These are phyloP conservation scores for Diadumene lineata DNA, from an alignment of 92 coral and sea anemone species.

Conservation along the genomic window DNA sequence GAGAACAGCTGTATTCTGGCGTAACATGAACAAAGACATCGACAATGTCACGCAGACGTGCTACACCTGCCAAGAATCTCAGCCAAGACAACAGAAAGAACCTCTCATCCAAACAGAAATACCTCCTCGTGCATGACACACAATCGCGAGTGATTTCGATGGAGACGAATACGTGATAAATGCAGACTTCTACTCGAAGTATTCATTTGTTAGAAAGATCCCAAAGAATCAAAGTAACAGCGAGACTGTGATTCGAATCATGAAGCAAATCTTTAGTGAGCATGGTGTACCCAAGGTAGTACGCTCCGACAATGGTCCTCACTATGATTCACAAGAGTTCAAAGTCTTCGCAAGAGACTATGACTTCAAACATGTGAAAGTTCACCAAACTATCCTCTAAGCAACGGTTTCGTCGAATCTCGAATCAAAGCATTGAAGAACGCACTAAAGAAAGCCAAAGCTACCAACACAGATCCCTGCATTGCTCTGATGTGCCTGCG, in stretches of 20 bases:
- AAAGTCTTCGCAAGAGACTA: background rate
- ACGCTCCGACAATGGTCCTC: background rate
- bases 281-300: background rate
- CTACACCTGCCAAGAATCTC: slow-evolving; percentile 39
- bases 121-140: slow-evolving; percentile 3
- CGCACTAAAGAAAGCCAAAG: background rate
- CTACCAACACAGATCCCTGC: too few relatives aligned
- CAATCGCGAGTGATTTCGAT: background rate
- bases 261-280: background rate
- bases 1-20: slow-evolving; percentile 45
- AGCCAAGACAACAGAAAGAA: background rate
- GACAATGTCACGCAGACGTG: slow-evolving; percentile 36
- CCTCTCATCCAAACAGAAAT: background rate
- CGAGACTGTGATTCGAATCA: background rate
- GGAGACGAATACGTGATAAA: background rate
- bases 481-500: too few relatives aligned
- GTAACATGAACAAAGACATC: slow-evolving; percentile 48
- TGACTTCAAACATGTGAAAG: background rate
- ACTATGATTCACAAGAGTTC: background rate
- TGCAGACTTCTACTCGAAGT: background rate
- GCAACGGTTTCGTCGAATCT: background rate
- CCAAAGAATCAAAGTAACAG: slow-evolving; percentile 1
- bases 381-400: background rate
- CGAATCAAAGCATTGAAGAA: background rate
- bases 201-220: background rate